Evolutionary conservation across 37 sponge, comb jelly and placozoan species (phyloP), one percentile per base, ranked within the genome.

Genomic region (Haliclona indistincta): DNA sequence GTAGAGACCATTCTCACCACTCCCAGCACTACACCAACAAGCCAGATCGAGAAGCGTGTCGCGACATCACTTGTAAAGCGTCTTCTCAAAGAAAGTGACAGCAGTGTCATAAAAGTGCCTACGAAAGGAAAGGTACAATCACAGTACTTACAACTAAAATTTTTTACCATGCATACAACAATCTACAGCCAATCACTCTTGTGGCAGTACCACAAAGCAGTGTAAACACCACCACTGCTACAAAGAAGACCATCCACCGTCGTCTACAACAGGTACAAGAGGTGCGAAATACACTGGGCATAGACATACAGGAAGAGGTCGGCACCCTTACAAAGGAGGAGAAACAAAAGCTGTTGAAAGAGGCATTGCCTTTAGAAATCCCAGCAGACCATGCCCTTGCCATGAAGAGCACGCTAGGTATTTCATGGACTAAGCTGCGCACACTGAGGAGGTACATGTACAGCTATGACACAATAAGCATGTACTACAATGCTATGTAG

Each of bases 371-470:
- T 26, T 32, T 75, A 2, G n/a, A 47, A 4, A 75, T 75, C 28
- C 79, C 79, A 66, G 58, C 56, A 1, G 68, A 78, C 43, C 43
- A 39, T 4, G 38, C 43, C 40, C 58, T 78, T 1, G 79, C 79
- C n/a, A 47, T 78, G 43, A 78, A 78, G 35, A 56, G 68, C 39
- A 43, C 66, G 30, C 69, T 78, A 7, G 1, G 10, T 5, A 29
- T 78, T 2, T 43, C 79, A 3, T 78, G 79, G 79, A 67, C 19
- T 49, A 68, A 68, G 25, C 54, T 78, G 43, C 39, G 79, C 5
- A 78, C 54, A 38, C 29, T 78, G 19, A 4, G 68, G 22, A 49
- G 79, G 69, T 76, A 76, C 4, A n/a, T n/a, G n/a, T n/a, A n/a
- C n/a, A n/a, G n/a, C n/a, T n/a, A n/a, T n/a, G n/a, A n/a, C n/a